Evolutionary conservation across 2,888 invertebrate species (phyloP).

Genomic region (Eulithis testata): DNA sequence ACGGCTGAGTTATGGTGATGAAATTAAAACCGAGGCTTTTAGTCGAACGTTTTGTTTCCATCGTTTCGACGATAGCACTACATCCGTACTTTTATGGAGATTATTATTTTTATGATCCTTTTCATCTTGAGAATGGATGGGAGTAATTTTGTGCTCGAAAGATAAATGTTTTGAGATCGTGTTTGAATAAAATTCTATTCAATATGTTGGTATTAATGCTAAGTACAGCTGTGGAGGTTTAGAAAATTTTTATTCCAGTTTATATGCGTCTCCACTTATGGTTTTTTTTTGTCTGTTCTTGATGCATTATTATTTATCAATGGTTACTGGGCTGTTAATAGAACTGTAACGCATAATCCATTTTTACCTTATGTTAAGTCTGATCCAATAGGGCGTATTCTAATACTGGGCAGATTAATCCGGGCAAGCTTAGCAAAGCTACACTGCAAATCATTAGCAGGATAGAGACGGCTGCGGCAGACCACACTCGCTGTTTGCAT

Average conservation of each 20-base stretch:
- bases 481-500: constrained; percentile 83
- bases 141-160: constrained; percentile 43
- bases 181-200: constrained; percentile 40
- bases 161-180: constrained; percentile 42
- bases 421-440: constrained; percentile 46
- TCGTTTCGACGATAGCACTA: constrained; percentile 44
- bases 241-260: constrained; percentile 12
- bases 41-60: constrained; percentile 64
- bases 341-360: not conserved
- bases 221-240: constrained; percentile 27
- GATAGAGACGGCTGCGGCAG: constrained; percentile 80
- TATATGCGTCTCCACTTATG: not conserved
- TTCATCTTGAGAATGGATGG: constrained; percentile 51
- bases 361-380: not conserved
- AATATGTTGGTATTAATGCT: constrained; percentile 36
- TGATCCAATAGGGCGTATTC: constrained; percentile 46
- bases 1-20: constrained; percentile 75
- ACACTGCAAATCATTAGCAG: constrained; percentile 82
- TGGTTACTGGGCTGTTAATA: no score
- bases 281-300: no score
- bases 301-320: not conserved
- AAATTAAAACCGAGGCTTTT: constrained; percentile 76
- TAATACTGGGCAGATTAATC: constrained; percentile 52
- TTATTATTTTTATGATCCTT: constrained; percentile 54
- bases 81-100: constrained; percentile 52